phyloP scores from a whole-genome alignment of 37 sponge, comb jelly and placozoan species.

The Crambe crambe region DNA sequence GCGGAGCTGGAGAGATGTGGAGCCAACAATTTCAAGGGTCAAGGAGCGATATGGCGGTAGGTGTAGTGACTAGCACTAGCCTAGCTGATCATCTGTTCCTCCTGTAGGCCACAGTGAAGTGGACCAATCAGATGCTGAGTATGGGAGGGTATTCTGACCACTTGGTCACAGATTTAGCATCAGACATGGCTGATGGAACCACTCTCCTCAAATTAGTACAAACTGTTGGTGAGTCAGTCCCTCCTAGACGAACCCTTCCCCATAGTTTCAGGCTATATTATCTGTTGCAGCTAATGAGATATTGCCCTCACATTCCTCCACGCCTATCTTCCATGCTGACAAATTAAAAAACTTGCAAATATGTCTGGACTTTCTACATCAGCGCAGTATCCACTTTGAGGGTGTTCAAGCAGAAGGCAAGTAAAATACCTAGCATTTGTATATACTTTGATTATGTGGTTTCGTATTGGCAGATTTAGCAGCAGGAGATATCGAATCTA shows the following conservation, averaged over 20 bases:
- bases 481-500: constrained; percentile 38
- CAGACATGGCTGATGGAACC: constrained; percentile 71
- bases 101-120: constrained; percentile 48
- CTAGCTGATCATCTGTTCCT: neutral
- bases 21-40: neutral
- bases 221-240: constrained; percentile 22
- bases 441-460: too few species aligned
- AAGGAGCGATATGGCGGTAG: neutral
- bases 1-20: neutral
- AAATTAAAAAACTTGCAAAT: constrained; percentile 61
- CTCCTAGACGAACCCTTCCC: neutral
- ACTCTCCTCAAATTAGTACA: constrained; percentile 56
- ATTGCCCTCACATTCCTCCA: constrained; percentile 43
- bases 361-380: constrained; percentile 42
- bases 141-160: constrained; percentile 25
- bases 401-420: constrained; percentile 68
- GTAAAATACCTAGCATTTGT: neutral
- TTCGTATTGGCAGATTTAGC: constrained; percentile 16
- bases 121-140: constrained; percentile 57
- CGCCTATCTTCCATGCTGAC: constrained; percentile 44
- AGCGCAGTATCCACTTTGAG: constrained; percentile 24
- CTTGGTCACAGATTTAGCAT: constrained; percentile 46
- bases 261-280: too few species aligned
- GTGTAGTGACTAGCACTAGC: neutral
- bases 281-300: constrained; percentile 54